These are phyloP conservation scores for Rallus crepitans DNA, from an alignment of 2,797 vertebrate genomes.

Conservation along the genomic window DNA sequence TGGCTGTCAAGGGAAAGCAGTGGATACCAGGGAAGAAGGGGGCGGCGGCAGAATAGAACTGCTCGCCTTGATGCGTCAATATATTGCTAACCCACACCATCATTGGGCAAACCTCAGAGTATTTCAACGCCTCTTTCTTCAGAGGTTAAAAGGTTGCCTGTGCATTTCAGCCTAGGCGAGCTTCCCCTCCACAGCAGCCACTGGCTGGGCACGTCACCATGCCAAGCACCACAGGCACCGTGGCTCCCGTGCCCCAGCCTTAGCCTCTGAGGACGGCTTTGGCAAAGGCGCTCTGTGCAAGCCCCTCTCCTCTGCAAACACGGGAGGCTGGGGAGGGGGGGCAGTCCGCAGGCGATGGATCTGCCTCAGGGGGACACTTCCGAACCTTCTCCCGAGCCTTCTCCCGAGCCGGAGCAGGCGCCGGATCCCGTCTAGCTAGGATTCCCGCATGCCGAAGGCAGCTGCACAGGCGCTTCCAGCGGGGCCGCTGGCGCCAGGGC, in stretches of 20 bases:
- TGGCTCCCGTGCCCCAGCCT: too few relatives aligned
- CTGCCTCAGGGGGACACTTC: fast-evolving
- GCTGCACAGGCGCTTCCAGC: not conserved
- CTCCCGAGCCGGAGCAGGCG: not conserved
- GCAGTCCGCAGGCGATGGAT: fast-evolving
- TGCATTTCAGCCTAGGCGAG: fast-evolving
- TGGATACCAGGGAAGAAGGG: fast-evolving
- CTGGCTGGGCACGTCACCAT: fast-evolving
- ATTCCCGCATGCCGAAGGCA: not conserved
- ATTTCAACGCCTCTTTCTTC: not conserved
- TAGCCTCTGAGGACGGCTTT: fast-evolving
- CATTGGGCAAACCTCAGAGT: not conserved
- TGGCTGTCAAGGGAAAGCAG: fast-evolving
- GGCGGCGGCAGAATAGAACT: fast-evolving
- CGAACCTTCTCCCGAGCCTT: not conserved
- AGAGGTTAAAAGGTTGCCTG: not conserved
- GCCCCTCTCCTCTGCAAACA: too few relatives aligned
- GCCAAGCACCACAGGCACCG: fast-evolving
- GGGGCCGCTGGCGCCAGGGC: not conserved
- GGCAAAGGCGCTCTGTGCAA: fast-evolving
- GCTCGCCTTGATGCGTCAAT: fast-evolving
- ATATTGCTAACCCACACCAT: fast-evolving
- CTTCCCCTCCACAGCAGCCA: not conserved
- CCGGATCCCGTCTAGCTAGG: too few relatives aligned
- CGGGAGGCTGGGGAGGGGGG: too few relatives aligned